Evolutionary conservation across 2,113 vertebrate species (phyloP).

Genomic region (Coptodon bakossiorum): DNA sequence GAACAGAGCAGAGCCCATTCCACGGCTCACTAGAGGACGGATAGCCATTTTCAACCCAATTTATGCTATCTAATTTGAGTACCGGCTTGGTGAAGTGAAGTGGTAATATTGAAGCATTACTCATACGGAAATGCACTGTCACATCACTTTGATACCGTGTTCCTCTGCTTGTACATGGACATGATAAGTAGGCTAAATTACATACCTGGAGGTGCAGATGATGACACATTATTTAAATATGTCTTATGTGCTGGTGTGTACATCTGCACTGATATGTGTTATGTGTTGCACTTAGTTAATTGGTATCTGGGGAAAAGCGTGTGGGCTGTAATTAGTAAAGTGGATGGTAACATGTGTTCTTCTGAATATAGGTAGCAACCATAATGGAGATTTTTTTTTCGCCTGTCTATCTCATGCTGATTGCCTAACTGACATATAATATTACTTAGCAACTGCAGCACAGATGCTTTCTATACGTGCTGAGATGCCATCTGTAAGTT

Average conservation of each 20-base stretch:
- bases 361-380: not conserved
- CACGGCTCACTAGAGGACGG: constrained; percentile 21
- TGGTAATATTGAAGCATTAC: constrained; percentile 13
- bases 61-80: constrained; percentile 21
- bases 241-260: not conserved
- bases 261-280: not conserved
- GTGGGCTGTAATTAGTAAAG: not conserved
- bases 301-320: not conserved
- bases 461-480: not conserved
- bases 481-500: not conserved
- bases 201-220: not conserved
- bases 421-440: not conserved
- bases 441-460: not conserved
- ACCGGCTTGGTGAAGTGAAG: constrained; percentile 1
- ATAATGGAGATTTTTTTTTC: not conserved
- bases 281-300: not conserved
- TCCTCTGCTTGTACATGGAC: not conserved
- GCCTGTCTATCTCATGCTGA: not conserved
- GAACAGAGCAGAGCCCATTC: constrained; percentile 29
- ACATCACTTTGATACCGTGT: not conserved
- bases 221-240: not conserved
- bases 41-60: constrained; percentile 33
- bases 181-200: not conserved
- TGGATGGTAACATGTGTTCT: not conserved
- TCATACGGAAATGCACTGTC: constrained; percentile 10